A percentile compares a stretch with the other conserved stretches of the same genome.
Evolutionary conservation across 2,888 invertebrate genomes (phyloP).

Genomic region (Adelphocoris suturalis): DNA sequence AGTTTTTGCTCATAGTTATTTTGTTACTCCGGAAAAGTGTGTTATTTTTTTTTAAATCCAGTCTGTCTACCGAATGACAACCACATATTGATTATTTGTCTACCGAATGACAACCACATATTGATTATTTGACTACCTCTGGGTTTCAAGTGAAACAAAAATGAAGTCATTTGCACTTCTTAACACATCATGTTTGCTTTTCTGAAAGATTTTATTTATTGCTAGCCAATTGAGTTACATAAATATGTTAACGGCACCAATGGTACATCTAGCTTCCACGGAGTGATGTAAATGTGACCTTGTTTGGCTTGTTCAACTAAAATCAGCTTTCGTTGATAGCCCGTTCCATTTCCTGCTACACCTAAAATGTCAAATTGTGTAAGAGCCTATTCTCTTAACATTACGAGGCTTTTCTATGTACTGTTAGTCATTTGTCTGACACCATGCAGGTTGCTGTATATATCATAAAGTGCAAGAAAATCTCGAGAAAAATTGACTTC

Average conservation of each 20-base stretch:
- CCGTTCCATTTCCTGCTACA: neutral
- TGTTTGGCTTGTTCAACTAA: neutral
- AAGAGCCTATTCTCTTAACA: too few relatives aligned
- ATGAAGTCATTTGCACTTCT: neutral
- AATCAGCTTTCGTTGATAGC: neutral
- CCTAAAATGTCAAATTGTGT: neutral
- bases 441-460: too few relatives aligned
- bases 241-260: too few relatives aligned
- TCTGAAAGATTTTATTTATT: too few relatives aligned
- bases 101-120: neutral
- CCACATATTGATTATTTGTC: neutral
- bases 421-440: too few relatives aligned
- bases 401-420: too few relatives aligned
- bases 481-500: too few relatives aligned
- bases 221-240: too few relatives aligned
- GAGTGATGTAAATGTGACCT: neutral
- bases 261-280: neutral
- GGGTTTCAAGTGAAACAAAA: neutral
- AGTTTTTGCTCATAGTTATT: constrained; percentile 63
- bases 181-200: neutral
- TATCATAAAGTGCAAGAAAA: too few relatives aligned
- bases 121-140: neutral
- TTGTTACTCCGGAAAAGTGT: constrained; percentile 8
- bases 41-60: neutral
- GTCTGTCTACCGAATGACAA: neutral